phyloP scores from a whole-genome alignment of 2,797 vertebrate genomes.

The Fistularia tabacaria region DNA sequence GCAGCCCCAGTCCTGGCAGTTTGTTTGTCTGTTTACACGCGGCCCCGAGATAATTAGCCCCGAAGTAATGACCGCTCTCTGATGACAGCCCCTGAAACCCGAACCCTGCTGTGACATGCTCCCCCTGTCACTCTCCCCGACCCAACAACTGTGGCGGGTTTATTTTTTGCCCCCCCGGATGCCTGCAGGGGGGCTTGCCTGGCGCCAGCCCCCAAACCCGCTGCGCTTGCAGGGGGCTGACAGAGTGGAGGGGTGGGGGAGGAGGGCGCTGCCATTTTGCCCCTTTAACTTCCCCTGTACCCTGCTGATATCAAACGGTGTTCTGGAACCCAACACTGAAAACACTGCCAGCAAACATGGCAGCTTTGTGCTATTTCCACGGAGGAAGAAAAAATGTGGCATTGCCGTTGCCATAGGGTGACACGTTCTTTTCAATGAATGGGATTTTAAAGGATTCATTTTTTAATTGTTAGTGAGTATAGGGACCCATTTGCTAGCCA shows the following conservation, averaged over 20 bases:
- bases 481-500: too few species aligned
- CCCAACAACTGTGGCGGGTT: conserved; percentile 73
- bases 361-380: background rate
- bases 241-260: conserved; percentile 4
- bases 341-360: conserved; percentile 50
- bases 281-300: conserved; percentile 60
- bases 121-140: conserved; percentile 73
- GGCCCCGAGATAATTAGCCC: conserved; percentile 76
- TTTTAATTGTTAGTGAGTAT: too few species aligned
- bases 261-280: conserved; percentile 62
- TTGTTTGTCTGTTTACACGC: conserved; percentile 79
- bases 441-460: too few species aligned
- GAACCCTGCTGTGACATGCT: conserved; percentile 67
- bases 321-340: conserved; percentile 60
- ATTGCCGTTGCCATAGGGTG: too few species aligned
- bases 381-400: background rate
- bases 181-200: conserved; percentile 60
- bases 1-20: conserved; percentile 60
- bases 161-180: conserved; percentile 75
- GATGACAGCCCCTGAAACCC: conserved; percentile 81
- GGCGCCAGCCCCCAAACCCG: conserved; percentile 77
- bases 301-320: conserved; percentile 44
- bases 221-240: conserved; percentile 55
- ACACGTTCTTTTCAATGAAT: too few species aligned
- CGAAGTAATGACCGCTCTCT: conserved; percentile 81